These are phyloP conservation scores for Pteronura brasiliensis DNA, from an alignment of 2,113 vertebrate genomes.

Conservation along the genomic window DNA sequence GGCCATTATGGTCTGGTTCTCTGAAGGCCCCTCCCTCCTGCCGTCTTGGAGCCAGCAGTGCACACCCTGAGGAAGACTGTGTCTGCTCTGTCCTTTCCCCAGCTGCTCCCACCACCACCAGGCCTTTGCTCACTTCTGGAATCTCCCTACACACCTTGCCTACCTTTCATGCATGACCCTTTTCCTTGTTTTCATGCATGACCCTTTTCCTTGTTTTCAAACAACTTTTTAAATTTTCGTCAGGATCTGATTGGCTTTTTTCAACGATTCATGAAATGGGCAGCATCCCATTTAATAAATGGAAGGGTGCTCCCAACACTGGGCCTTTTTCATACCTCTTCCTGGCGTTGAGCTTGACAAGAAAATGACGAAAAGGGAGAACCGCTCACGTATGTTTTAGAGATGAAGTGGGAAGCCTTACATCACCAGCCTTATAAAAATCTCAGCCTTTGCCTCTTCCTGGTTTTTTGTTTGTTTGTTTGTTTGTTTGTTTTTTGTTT, in stretches of 20 bases:
- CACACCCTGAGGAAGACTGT: background rate
- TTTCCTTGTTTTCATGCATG: background rate
- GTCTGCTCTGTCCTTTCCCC: background rate
- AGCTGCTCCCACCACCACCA: background rate
- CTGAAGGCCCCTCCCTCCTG: background rate
- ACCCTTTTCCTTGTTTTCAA: background rate
- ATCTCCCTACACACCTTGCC: background rate
- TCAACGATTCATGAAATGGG: background rate
- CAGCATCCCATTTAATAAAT: background rate
- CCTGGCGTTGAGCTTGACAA: background rate
- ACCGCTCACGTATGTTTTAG: background rate
- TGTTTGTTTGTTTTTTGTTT: too few relatives aligned
- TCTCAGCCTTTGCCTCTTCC: background rate
- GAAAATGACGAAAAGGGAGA: background rate
- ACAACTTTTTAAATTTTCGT: background rate
- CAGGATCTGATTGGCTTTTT: background rate
- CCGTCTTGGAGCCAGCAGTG: background rate
- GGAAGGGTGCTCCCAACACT: background rate
- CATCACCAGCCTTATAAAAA: background rate
- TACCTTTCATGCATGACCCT: background rate
- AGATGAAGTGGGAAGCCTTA: background rate
- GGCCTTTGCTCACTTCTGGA: background rate
- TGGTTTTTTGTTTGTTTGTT: too few relatives aligned
- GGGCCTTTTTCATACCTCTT: background rate
- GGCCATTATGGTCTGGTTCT: background rate